phyloP scores from a whole-genome alignment of 2,888 invertebrate species.

The Strigamia maritima region DNA sequence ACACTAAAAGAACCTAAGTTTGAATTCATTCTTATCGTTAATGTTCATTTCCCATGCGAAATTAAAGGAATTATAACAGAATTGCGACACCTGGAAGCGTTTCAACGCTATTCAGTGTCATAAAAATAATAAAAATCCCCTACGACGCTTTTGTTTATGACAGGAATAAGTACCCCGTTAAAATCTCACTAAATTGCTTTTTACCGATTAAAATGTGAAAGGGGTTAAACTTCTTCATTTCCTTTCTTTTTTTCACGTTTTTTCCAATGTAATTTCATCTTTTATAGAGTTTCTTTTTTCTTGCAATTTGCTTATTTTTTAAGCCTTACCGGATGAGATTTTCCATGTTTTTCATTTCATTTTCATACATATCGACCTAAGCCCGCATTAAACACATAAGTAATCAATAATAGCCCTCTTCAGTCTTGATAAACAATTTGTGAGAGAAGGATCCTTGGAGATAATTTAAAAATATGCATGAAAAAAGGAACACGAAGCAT shows the following conservation, averaged over 20 bases:
- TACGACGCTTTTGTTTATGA: constrained; percentile 5
- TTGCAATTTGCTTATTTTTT: not conserved
- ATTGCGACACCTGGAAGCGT: constrained; percentile 8
- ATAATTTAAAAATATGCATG: not conserved
- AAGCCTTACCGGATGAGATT: not conserved
- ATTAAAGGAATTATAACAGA: not conserved
- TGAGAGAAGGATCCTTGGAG: not conserved
- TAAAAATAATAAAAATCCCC: constrained; percentile 10
- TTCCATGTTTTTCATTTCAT: not conserved
- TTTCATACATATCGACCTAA: constrained; percentile 2
- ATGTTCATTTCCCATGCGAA: constrained; percentile 6
- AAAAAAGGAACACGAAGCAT: not conserved
- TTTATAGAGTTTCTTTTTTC: not conserved
- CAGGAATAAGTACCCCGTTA: not conserved
- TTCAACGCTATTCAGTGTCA: not conserved
- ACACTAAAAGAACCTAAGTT: not conserved
- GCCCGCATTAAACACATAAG: not conserved
- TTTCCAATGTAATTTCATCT: not conserved
- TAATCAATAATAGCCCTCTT: not conserved
- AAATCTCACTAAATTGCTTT: constrained; percentile 1
- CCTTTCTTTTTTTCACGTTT: not conserved
- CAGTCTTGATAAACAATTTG: not conserved
- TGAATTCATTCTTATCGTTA: not conserved
- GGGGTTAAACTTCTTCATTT: not conserved
- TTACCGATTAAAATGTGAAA: not conserved